Base-by-base conservation (phyloP, 1,140 invertebrate species). In the Zaprionus tsacasi region DNA sequence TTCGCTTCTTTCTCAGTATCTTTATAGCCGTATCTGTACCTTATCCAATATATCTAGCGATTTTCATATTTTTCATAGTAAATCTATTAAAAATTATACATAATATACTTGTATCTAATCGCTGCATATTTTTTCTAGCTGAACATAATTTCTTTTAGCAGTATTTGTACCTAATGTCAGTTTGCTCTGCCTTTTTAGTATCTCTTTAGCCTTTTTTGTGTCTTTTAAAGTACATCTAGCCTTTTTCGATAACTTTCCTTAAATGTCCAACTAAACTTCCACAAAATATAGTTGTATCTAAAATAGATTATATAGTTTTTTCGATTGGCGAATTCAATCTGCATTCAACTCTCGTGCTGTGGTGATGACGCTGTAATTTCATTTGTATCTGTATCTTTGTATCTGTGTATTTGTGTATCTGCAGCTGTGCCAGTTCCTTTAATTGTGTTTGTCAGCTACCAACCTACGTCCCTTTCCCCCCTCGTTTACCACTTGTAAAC, bases 371-470 rank as follows among this genome's bases (percentile, higher is more conserved):
- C 13, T 7, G 8, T 30, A 10, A 2, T 17, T 61, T 15, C 30
- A 63, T 21, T 33, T 63, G 33, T 48, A 25, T 50, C 43, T 60
- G 21, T 21, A 21, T 1, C 21, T 21, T 21, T 21, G 21, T 21
- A 21, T 1, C 21, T 21, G 21, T 1, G 21, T 21, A 21, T 21
- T 2, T 21, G 2, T 21, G 36, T 58, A 59, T 60, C 40, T 60
- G 43, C 55, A 36, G 33, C 40, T 60, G 66, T 43, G 13, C 40
- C 45, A 60, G 43, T 60, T 17, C 12, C 25, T 61, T 40, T 35
- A n/a, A 60, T 36, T 78, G 56, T 50, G 21, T 50, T 50, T 50
- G 45, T 21, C 8, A 50, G 45, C 17, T 17, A 21, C 15, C 7
- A 15, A 48, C 8, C 17, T 21, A 3, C 4, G 21, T 10, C 2